These are phyloP conservation scores for Furcifer pardalis DNA, from an alignment of 2,797 vertebrate species.

Conservation along the genomic window DNA sequence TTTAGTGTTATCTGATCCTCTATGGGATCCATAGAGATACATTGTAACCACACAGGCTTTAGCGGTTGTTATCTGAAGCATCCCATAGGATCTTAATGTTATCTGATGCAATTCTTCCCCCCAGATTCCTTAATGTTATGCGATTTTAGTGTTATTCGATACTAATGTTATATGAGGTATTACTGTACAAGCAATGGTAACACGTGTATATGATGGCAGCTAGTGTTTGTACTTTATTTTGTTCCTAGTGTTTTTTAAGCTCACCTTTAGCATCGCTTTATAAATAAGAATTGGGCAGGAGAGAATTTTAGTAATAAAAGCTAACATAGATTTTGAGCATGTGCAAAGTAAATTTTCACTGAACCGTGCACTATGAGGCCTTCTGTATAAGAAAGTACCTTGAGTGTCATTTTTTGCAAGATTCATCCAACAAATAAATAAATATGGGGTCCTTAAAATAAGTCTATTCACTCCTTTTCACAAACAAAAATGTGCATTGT, in stretches of 20 bases:
- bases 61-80: no score
- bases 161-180: no score
- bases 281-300: not conserved
- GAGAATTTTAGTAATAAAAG: not conserved
- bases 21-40: no score
- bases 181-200: not conserved
- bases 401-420: no score
- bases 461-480: not conserved
- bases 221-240: not conserved
- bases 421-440: not conserved
- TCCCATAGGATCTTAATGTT: no score
- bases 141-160: no score
- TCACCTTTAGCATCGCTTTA: no score
- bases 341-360: not conserved
- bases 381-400: not conserved
- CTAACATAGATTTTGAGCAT: not conserved
- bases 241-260: not conserved
- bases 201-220: not conserved
- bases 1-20: no score
- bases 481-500: not conserved
- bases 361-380: no score
- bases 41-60: no score
- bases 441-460: not conserved
- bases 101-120: no score
- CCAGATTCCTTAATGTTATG: no score